These are phyloP conservation scores for Dryobates pubescens DNA, from an alignment of 2,797 vertebrate genomes.

Conservation along the genomic window DNA sequence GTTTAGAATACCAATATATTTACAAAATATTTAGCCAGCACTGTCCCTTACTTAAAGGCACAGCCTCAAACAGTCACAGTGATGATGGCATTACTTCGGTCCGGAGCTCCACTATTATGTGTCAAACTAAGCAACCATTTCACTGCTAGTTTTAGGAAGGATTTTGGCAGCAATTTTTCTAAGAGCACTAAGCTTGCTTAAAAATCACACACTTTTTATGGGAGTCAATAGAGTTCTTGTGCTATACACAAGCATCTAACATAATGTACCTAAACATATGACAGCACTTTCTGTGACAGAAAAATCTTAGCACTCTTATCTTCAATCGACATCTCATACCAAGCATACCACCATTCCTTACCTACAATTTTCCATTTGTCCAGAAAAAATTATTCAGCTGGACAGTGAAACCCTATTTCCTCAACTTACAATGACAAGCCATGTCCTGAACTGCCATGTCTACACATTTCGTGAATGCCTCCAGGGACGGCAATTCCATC, in stretches of 20 bases:
- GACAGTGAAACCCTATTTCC: not conserved
- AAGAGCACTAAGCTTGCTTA: not conserved
- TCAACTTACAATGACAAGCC: not conserved
- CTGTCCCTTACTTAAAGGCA: too few species aligned
- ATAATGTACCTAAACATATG: not conserved
- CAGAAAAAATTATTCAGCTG: not conserved
- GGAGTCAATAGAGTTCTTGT: not conserved
- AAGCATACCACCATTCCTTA: not conserved
- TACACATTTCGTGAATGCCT: too few species aligned
- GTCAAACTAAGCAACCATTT: not conserved
- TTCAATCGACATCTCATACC: not conserved
- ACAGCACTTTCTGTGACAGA: not conserved
- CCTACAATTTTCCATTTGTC: not conserved
- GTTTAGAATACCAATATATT: too few species aligned
- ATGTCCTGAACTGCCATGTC: too few species aligned
- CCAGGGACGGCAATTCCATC: too few species aligned
- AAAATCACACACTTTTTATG: not conserved
- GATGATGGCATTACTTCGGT: not conserved
- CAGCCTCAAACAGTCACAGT: too few species aligned
- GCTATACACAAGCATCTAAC: not conserved
- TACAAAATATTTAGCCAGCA: too few species aligned
- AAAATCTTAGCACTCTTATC: not conserved
- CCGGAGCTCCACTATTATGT: not conserved
- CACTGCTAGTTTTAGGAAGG: not conserved
- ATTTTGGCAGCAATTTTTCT: not conserved